phyloP scores from a whole-genome alignment of 1,140 invertebrate genomes.

The Plutomurus gul region DNA sequence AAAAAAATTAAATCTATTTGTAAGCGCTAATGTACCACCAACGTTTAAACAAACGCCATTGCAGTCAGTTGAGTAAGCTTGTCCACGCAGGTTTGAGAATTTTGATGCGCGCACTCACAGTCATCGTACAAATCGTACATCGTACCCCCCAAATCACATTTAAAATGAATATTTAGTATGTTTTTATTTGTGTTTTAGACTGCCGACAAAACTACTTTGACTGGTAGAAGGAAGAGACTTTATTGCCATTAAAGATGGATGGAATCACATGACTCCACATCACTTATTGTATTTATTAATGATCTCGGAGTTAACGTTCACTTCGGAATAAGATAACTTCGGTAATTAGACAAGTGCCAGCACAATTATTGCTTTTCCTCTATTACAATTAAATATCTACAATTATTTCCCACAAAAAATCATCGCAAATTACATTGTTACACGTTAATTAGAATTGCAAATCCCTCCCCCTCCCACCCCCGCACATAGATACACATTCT shows the following conservation, averaged over 20 bases:
- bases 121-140: too few species aligned
- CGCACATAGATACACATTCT: neutral
- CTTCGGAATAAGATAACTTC: slow-evolving; percentile 30
- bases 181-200: too few species aligned
- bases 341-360: neutral
- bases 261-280: slow-evolving; percentile 11
- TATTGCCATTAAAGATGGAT: slow-evolving; percentile 12
- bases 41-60: too few species aligned
- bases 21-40: too few species aligned
- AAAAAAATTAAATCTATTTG: too few species aligned
- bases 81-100: too few species aligned
- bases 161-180: too few species aligned
- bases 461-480: too few species aligned
- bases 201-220: slow-evolving; percentile 50
- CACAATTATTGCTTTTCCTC: slow-evolving; percentile 14
- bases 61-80: too few species aligned
- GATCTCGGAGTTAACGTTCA: slow-evolving; percentile 36
- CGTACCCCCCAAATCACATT: too few species aligned
- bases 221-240: slow-evolving; percentile 43
- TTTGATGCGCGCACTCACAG: too few species aligned
- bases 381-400: neutral
- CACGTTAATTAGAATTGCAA: neutral
- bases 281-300: slow-evolving; percentile 37
- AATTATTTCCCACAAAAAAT: too few species aligned
- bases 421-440: neutral